Base-by-base conservation (phyloP, 1,140 invertebrate genomes). In the Tribolium madens region DNA sequence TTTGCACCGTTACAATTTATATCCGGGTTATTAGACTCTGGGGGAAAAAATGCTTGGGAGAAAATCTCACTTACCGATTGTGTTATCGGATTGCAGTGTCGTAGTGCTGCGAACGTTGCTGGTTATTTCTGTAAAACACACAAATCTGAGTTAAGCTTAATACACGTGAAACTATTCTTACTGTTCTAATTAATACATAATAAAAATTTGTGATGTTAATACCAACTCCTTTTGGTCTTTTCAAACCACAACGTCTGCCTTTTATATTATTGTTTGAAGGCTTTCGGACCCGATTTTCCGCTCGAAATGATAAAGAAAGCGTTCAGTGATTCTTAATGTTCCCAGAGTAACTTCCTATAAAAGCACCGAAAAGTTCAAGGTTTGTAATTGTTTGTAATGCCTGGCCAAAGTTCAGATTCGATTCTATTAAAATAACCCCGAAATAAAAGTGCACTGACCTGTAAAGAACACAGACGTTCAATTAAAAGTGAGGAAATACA, bases 101-200 rank as follows among this genome's bases (percentile, higher is more conserved):
- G 48, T 26, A 1, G 73, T 78, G 50, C 73, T 78, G 64, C 64
- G 74, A 36, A 76, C 52, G 52, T 73, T 76, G 69, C 77, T 78
- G 10, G 77, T 78, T 71, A 78, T 78, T 71, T 76, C 77, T 78
- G 77, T 2, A 72, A 72, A 13, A 50, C 26, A 42, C 7, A 33
- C 31, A 64, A 33, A 42, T 64, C 31, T 1, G 10, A 52, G 21
- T 26, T 26, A 26, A 26, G 21, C 21, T 26, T 26, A 26, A 0
- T 26, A 26, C 21, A 26, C 21, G 21, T 26, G 21, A 5, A 26
- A 26, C 21, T 4, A 26, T 26, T 26, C 21, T 26, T 4, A 26
- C 21, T 26, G 21, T 26, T 26, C 21, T 26, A 26, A 26, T 26
- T 26, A 26, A 26, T 26, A 26, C 21, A 26, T 26, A 26, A 26